Base-by-base conservation (phyloP, 2,888 invertebrate species). In the Bugula neritina region DNA sequence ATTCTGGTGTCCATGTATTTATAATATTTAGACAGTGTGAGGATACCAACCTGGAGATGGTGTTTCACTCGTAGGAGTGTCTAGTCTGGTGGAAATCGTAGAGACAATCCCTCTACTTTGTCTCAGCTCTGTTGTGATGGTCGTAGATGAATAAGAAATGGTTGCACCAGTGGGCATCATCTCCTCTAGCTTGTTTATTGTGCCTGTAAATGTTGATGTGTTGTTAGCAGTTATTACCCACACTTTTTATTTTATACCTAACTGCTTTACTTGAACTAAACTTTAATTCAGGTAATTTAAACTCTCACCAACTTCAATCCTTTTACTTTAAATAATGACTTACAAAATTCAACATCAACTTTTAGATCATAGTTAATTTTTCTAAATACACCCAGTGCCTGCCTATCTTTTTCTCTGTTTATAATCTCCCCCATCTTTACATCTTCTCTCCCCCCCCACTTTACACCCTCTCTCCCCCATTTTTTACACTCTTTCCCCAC, bases 11-110 rank as follows among this genome's bases (percentile, higher is more conserved):
- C n/a, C n/a, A n/a, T n/a, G n/a, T n/a, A n/a, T n/a, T n/a, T n/a
- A n/a, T n/a, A n/a, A n/a, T n/a, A n/a, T n/a, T n/a, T n/a, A n/a
- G n/a, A n/a, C n/a, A n/a, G n/a, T n/a, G n/a, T n/a, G n/a, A n/a
- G n/a, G n/a, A n/a, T n/a, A n/a, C 63, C 10, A 25, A 63, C 63
- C 63, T 31, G 63, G 63, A 29, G 63, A 63, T 29, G 63, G 63
- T 10, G 29, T 63, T 3, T 13, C 10, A 31, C 29, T 25, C 10
- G 21, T 27, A 31, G 63, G 63, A 29, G 63, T 63, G 27, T 63
- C 63, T 10, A 63, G 31, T n/a, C 63, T 27, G 1, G 63, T 63
- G 3, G 63, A 63, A 10, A 63, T 63, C 3, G 63, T 63, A 13
- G 63, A 63, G 34, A 31, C 31, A 27, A 63, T n/a, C 31, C 63